These are phyloP conservation scores for Caenorhabditis imperialis DNA, from an alignment of 2,888 invertebrate species.

Conservation along the genomic window DNA sequence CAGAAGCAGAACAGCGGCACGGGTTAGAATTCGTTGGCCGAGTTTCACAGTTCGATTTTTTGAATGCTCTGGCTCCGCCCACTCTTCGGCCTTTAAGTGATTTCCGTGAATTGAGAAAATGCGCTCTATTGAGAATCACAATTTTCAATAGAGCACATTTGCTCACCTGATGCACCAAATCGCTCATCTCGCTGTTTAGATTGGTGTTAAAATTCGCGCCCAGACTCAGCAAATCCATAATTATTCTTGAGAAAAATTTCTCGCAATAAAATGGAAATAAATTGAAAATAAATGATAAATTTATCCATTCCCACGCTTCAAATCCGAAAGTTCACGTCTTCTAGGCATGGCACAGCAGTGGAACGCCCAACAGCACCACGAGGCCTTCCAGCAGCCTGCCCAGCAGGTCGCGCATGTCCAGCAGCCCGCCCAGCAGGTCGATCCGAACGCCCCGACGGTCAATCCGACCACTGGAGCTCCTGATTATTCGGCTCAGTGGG, in stretches of 20 bases:
- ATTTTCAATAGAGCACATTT: too few species aligned
- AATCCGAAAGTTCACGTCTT: too few species aligned
- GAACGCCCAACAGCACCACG: conserved; percentile 57
- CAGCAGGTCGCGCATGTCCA: conserved; percentile 68
- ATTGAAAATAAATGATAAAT: neutral
- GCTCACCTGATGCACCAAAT: conserved; percentile 39
- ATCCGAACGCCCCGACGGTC: conserved; percentile 58
- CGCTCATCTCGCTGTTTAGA: conserved; percentile 43
- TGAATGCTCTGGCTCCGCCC: neutral
- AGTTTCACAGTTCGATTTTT: neutral
- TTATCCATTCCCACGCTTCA: neutral
- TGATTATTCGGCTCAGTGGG: conserved; percentile 97
- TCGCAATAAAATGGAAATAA: too few species aligned
- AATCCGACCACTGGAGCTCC: conserved; percentile 82
- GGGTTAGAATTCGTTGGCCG: neutral
- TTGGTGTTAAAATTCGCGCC: conserved; percentile 25
- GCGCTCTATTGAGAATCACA: too few species aligned
- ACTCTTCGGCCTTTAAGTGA: neutral
- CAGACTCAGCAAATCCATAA: neutral
- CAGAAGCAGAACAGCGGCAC: conserved; percentile 14
- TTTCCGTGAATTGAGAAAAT: neutral
- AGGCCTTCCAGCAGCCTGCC: conserved; percentile 78
- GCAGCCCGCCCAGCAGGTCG: conserved; percentile 26
- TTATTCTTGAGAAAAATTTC: neutral
- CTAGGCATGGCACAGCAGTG: conserved; percentile 14